Evolutionary conservation across 2,888 invertebrate genomes (phyloP), one percentile per base, ranked within the genome.

Genomic region (Meteorus colon): DNA sequence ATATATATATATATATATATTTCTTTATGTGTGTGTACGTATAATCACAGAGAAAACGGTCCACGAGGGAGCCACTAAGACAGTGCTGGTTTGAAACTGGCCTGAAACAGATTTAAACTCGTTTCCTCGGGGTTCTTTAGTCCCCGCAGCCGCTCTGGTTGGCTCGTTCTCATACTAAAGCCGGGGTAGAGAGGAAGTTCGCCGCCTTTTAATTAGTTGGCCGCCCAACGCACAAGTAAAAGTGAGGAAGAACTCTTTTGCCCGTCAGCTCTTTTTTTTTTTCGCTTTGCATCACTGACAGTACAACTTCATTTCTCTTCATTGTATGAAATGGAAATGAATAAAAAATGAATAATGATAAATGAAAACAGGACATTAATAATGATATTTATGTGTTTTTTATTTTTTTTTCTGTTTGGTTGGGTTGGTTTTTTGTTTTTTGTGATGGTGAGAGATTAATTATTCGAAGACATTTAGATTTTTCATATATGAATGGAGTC

Each of bases 31-130:
- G 66, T 55, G 27, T 65, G 59, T n/a, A 55, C n/a, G 63, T 72
- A 48, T 72, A 72, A 45, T 72, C 63, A 72, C 55, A 24, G 63
- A 45, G 85, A 86, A 85, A 89, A 89, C 87, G 87, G 86, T 87
- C 86, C 86, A 86, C 88, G 81, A 83, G 89, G 89, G 89, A 89
- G 87, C 85, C 86, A 88, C 89, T 88, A 89, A 87, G 88, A 86
- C 85, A 86, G 84, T 84, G 85, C 83, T 37, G 62, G 83, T 84
- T 83, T 83, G 87, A 87, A 86, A 88, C 87, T 85, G 85, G 85
- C 84, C 82, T 85, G 88, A 89, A 89, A 89, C 88, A 88, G 89
- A 89, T 89, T 89, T 89, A 89, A 89, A 89, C 89, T 89, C 88
- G 88, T 88, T 88, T 87, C 84, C 87, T 85, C 85, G 51, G 81